Percentiles rank a stretch among this genome's conserved stretches.
phyloP scores from a whole-genome alignment of 1,140 invertebrate species.

The Cyclargus thomasi region DNA sequence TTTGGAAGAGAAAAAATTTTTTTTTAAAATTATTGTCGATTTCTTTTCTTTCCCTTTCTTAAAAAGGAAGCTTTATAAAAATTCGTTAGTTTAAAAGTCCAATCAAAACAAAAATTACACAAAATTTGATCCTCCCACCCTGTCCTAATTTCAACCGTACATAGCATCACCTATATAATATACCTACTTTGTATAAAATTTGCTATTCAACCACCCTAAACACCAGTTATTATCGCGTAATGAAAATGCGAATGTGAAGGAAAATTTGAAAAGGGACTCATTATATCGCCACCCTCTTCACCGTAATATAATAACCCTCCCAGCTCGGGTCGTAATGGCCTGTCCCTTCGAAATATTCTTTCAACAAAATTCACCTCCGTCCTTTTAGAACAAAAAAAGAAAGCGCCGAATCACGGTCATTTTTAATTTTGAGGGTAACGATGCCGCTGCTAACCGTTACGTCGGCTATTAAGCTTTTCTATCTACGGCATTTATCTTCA shows the following conservation, averaged over 20 bases:
- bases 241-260: constrained; percentile 55
- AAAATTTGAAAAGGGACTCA: constrained; percentile 67
- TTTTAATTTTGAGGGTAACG: constrained; percentile 70
- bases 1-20: no score
- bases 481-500: constrained; percentile 56
- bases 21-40: no score
- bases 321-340: constrained; percentile 50
- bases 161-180: not conserved
- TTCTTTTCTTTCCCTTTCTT: no score
- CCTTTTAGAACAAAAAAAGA: constrained; percentile 66
- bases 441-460: constrained; percentile 58
- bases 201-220: constrained; percentile 30
- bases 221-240: constrained; percentile 44
- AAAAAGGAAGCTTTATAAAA: no score
- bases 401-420: constrained; percentile 66
- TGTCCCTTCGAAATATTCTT: constrained; percentile 65
- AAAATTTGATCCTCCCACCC: not conserved
- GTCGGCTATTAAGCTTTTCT: constrained; percentile 54
- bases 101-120: not conserved
- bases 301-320: constrained; percentile 64
- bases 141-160: not conserved
- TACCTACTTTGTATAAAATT: constrained; percentile 18
- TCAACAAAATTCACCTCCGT: constrained; percentile 56
- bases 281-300: constrained; percentile 53
- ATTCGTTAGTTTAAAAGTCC: not conserved